Conservation (phyloP, 2,888 invertebrate genomes). For the Agelastica alni region DNA sequence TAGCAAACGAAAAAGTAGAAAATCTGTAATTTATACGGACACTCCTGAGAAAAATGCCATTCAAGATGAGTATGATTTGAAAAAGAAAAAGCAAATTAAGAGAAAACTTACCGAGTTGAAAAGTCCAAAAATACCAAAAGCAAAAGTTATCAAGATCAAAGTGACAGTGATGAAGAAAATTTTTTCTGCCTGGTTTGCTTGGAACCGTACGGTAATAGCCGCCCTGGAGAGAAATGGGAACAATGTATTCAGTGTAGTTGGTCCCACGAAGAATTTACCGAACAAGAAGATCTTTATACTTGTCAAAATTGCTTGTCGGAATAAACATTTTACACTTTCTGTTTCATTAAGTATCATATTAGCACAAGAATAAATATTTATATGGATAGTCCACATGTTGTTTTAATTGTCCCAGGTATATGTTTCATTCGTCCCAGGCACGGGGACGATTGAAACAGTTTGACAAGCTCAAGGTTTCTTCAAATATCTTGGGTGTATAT, state of each 20-base stretch:
- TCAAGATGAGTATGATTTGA: neutral
- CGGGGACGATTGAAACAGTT: too few relatives aligned
- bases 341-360: neutral
- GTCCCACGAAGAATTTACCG: neutral
- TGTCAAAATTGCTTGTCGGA: neutral
- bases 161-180: neutral
- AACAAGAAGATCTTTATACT: neutral
- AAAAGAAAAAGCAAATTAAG: neutral
- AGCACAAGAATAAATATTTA: neutral
- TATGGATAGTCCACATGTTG: neutral
- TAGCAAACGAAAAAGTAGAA: neutral
- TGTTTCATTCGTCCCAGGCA: neutral
- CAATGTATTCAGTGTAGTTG: neutral
- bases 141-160: neutral
- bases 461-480: too few relatives aligned
- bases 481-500: too few relatives aligned
- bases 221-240: neutral
- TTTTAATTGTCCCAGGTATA: neutral
- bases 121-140: neutral
- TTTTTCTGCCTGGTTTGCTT: neutral
- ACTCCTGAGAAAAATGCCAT: neutral
- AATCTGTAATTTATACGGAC: neutral
- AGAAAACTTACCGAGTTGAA: neutral
- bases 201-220: neutral
- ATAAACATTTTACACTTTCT: neutral